Evolutionary conservation across 2,113 vertebrate species (phyloP), one percentile per base, ranked within the genome.

Genomic region (Ceratotherium simum): DNA sequence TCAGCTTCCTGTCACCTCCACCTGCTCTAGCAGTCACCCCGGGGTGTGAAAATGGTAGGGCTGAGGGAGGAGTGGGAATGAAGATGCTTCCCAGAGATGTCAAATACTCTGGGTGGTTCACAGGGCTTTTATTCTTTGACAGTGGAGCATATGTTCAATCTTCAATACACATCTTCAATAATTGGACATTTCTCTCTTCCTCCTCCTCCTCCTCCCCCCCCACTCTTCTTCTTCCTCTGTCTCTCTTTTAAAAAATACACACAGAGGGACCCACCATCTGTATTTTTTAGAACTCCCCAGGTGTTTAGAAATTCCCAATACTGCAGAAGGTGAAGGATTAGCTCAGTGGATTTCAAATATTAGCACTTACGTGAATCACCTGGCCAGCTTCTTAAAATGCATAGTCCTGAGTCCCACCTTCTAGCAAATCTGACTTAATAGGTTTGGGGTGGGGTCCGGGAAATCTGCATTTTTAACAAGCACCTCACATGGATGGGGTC

Each of bases 1-100:
- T 92, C n/a, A 94, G 51, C 48, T 91, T 96, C 89, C 85, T 93
- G 94, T 97, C 92, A 94, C 94, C 87, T 96, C 90, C 67, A 98
- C 80, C 91, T 97, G 80, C 67, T 92, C 42, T 60, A 90, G 58
- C 56, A 75, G 51, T 82, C 92, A 84, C 64, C 58, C 46, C 69
- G 95, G 94, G 25, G 33, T 94, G 20, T 94, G 62, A 90, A 97
- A 94, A 97, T 80, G 67, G 84, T 60, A 81, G 3, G 6, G 13
- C 36, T 96, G 60, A 75, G 6, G 9, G 4, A 94, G 23, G 70
- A 42, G 33, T 90, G 25, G 54, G 69, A 90, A 87, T 65, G 18
- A 90, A 95, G 14, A 90, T 90, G 75, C n/a, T 91, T 91, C 72
- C 46, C 64, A 94, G 36, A 95, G 17, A 90, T 72, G 80, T 79